Percentiles rank a stretch among this genome's conserved stretches.
phyloP scores from a whole-genome alignment of 2,888 invertebrate genomes.

The Noctua comes region DNA sequence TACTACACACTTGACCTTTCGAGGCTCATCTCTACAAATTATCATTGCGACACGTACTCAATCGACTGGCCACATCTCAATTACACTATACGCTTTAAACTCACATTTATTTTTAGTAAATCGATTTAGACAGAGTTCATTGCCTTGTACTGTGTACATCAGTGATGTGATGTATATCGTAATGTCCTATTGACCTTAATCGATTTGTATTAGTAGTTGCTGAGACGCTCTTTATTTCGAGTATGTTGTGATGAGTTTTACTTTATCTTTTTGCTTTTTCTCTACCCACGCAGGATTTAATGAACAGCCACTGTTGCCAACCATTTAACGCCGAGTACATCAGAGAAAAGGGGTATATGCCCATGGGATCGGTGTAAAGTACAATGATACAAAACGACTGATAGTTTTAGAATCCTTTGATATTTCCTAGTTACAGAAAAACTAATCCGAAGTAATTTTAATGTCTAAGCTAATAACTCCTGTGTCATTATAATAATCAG shows the following conservation, averaged over 20 bases:
- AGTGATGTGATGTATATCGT: constrained; percentile 34
- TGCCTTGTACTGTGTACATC: constrained; percentile 20
- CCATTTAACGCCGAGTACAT: neutral
- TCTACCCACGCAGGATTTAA: neutral
- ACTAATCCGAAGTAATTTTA: no score
- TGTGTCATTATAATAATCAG: neutral
- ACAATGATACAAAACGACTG: neutral
- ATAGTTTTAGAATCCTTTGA: neutral
- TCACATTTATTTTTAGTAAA: constrained; percentile 38
- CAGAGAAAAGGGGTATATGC: neutral
- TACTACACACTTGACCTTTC: constrained; percentile 36
- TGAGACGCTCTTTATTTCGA: constrained; percentile 11
- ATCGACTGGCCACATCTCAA: constrained; percentile 26
- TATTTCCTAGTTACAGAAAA: neutral
- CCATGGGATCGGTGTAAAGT: neutral
- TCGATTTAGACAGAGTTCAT: constrained; percentile 40
- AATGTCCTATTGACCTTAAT: constrained; percentile 46
- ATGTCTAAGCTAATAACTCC: neutral
- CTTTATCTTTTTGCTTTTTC: neutral
- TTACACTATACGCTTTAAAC: constrained; percentile 40
- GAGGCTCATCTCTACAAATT: constrained; percentile 21
- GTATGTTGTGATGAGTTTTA: constrained; percentile 15
- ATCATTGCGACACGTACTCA: constrained; percentile 40
- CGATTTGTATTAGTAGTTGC: constrained; percentile 9
- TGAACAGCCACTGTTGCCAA: neutral